Evolutionary conservation across 2,113 vertebrate genomes (phyloP), one percentile per base, ranked within the genome.

Genomic region (Diphyllodes magnificus): DNA sequence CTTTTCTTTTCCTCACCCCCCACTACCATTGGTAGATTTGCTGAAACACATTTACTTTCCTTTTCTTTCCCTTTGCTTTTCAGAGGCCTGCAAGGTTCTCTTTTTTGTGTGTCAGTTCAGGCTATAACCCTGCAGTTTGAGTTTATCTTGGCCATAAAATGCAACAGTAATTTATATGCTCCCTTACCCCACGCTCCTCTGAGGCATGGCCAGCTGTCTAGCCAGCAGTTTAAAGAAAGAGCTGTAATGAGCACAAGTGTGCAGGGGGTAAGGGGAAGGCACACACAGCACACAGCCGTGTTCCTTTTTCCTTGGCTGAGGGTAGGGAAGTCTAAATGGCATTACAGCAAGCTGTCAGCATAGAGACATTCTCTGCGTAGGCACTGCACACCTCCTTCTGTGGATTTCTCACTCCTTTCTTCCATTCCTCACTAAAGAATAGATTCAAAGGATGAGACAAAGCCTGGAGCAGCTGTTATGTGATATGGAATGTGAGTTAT

Each of bases 111-210:
- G 88, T 96, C 91, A 93, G 93, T 95, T 96, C 95, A 97, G 95
- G 95, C 96, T 97, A 96, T 96, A 97, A 97, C 97, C 95, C 95
- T 97, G 96, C 83, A 95, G 95, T 98, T 90, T 89, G 82, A 97
- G 97, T 98, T 98, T 98, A 98, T 98, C 97, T 98, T 97, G 95
- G 96, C 97, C 54, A 63, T 98, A 98, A 98, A 98, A 98, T 31
- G 96, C 96, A 97, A 94, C 91, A 97, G 97, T 97, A 98, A 98
- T 98, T 98, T 98, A 97, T 97, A 98, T 94, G 95, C 96, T 97
- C 82, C 92, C 92, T 94, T 87, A 90, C 93, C 93, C 70, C 31
- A 63, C 2, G 4, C 88, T 98, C 97, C 96, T 97, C 95, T 71
- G 97, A 97, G 97, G 96, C 96, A 92, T 82, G 96, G 97, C 97